These are phyloP conservation scores for Clusia tigrina DNA, from an alignment of 2,888 invertebrate genomes.

Conservation along the genomic window DNA sequence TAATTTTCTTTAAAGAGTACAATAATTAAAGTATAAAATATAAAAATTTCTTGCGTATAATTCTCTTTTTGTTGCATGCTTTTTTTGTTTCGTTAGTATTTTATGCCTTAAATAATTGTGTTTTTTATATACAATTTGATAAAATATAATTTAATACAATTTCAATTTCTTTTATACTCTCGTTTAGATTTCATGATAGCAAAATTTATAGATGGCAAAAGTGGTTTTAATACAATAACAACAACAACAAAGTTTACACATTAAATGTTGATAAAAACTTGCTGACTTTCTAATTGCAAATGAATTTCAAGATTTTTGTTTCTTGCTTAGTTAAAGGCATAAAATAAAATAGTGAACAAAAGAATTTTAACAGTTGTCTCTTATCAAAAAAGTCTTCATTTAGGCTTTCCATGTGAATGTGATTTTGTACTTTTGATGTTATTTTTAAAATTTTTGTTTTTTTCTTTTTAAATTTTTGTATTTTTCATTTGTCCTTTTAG, in stretches of 20 bases:
- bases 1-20: no score
- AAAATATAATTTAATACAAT: not conserved
- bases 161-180: no score
- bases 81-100: no score
- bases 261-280: not conserved
- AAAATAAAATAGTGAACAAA: not conserved
- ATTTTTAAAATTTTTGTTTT: not conserved
- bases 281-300: not conserved
- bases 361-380: not conserved
- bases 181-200: not conserved
- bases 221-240: not conserved
- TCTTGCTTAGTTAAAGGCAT: not conserved
- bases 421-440: not conserved
- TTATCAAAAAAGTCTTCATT: constrained; percentile 3
- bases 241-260: not conserved
- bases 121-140: not conserved
- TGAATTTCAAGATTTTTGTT: not conserved
- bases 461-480: not conserved
- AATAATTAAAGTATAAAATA: no score
- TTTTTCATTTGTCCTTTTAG: not conserved
- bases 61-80: no score
- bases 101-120: no score
- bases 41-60: no score
- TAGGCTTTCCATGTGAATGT: not conserved
- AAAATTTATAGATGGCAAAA: not conserved